Conservation (phyloP, 2,797 vertebrate genomes). For the Siniperca scherzeri region DNA sequence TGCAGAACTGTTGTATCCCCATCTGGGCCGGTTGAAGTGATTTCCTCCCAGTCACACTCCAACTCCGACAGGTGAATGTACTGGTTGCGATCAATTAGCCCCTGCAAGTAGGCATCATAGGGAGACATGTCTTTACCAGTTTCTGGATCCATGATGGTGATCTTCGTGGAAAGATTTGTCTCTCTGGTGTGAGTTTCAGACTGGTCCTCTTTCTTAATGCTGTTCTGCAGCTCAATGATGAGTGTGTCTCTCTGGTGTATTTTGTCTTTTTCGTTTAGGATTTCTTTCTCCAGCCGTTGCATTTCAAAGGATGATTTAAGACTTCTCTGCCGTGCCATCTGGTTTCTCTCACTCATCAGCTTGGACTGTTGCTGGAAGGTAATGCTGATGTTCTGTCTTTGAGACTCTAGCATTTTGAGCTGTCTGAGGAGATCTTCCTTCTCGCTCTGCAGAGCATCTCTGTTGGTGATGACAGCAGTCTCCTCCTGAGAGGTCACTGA, state of each 20-base stretch:
- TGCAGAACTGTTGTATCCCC: slow-evolving; percentile 90
- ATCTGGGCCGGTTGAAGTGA: slow-evolving; percentile 88
- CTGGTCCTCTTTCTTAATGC: slow-evolving; percentile 86
- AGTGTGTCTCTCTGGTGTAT: slow-evolving; percentile 88
- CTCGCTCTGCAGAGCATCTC: slow-evolving; percentile 85
- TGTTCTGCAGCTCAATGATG: slow-evolving; percentile 88
- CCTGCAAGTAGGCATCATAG: slow-evolving; percentile 92
- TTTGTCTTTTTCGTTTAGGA: slow-evolving; percentile 91
- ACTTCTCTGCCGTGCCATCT: slow-evolving; percentile 87
- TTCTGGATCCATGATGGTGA: slow-evolving; percentile 95
- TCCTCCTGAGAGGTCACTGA: slow-evolving; percentile 87
- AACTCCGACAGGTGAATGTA: slow-evolving; percentile 94
- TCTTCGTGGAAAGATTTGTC: slow-evolving; percentile 94
- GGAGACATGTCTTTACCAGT: slow-evolving; percentile 95
- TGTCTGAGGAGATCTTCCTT: slow-evolving; percentile 85
- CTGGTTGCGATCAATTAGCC: slow-evolving; percentile 91
- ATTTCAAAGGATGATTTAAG: slow-evolving; percentile 88
- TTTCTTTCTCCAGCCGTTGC: slow-evolving; percentile 88
- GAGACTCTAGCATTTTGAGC: slow-evolving; percentile 85
- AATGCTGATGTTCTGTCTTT: slow-evolving; percentile 86
- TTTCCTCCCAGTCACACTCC: slow-evolving; percentile 97
- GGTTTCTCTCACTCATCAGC: slow-evolving; percentile 88
- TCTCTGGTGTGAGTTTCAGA: slow-evolving; percentile 92
- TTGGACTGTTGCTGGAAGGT: slow-evolving; percentile 90
- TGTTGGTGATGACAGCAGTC: slow-evolving; percentile 77